Base-by-base conservation (phyloP, 2,888 invertebrate species). In the Steinernema carpocapsae region DNA sequence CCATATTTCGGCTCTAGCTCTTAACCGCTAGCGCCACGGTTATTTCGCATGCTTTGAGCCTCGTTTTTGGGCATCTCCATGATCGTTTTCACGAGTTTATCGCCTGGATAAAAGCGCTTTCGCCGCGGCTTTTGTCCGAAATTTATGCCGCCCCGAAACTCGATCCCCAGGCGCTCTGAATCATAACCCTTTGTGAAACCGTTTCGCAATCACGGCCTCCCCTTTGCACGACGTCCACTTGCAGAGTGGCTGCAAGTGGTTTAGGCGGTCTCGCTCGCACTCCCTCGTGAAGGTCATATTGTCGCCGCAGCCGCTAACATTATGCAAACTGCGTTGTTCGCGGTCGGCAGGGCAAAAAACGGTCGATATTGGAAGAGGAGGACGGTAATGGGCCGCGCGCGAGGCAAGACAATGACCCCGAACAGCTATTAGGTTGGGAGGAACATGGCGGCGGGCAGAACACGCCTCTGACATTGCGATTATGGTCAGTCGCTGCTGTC, bases 251-350 rank as follows among this genome's bases (percentile, higher is more conserved):
- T 32, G 64, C 64, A 64, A 64, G 64, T 64, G 64, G 29, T 22
- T n/a, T 37, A 19, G 14, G 17, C 10, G 26, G 29, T 32, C 32
- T 17, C 64, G 4, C 32, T 64, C 64, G 29, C 64, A 64, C 64
- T 29, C 64, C 7, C 32, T 19, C 64, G 64, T 64, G 64, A 64
- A 64, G 64, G 64, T 64, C 64, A 64, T 32, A 64, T 64, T 64
- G 64, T 64, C 64, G 64, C 64, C 64, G 64, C 64, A 64, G 64
- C 64, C 64, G 64, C 64, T 64, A 64, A 64, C 64, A 64, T 64
- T 64, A 64, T 64, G 64, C 64, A 64, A 64, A 64, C 64, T 64
- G 64, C 64, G 64, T 64, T 64, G 64, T 64, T 29, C 64, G 22
- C 56, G 64, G 22, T 64, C 64, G 64, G 64, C 32, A 64, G 64